Base-by-base conservation (phyloP, 2,888 invertebrate genomes). In the Heliconius cydno region DNA sequence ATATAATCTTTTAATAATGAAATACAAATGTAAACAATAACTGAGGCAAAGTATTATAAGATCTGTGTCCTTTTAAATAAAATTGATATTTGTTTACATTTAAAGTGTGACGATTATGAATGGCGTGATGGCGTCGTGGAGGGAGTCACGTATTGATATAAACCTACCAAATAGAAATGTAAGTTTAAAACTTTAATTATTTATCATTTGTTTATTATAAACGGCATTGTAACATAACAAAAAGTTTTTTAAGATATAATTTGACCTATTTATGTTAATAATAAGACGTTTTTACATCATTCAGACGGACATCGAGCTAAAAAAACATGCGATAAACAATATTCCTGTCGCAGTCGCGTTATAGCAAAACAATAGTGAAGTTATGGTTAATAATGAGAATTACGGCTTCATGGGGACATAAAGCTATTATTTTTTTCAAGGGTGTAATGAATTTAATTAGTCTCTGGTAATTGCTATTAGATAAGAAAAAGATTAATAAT, bases 71-170 rank as follows among this genome's bases (percentile, higher is more conserved):
- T 4, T n/a, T 1, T 0, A 0, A 0, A 68, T 81, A 83, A 76
- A 73, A 72, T 15, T 57, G 3, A 75, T 52, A 68, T 66, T 82
- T 2, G 38, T 67, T 79, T 80, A 70, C 6, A 65, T 25, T 57
- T 19, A 13, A 77, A 72, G 22, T 74, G 77, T 81, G 82, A 81
- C 82, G 81, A 73, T 70, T 63, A 68, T 68, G 70, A 83, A 83
- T 82, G 79, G 83, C 82, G 83, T 79, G 80, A 81, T 79, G 79
- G 72, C 79, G 78, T 76, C 83, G 85, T 86, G 87, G 83, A 85
- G 82, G 84, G 82, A 85, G 86, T 86, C 87, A 89, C 87, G 88
- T 88, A 86, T 70, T 19, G 63, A 76, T 57, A 22, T 79, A 46
- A 73, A 9, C 71, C 65, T 68, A 41, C 30, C 46, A 79, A 76